A percentile compares a stretch with the other conserved stretches of the same genome.
phyloP scores from a whole-genome alignment of 2,113 vertebrate genomes.

The Mormoops blainvillei region DNA sequence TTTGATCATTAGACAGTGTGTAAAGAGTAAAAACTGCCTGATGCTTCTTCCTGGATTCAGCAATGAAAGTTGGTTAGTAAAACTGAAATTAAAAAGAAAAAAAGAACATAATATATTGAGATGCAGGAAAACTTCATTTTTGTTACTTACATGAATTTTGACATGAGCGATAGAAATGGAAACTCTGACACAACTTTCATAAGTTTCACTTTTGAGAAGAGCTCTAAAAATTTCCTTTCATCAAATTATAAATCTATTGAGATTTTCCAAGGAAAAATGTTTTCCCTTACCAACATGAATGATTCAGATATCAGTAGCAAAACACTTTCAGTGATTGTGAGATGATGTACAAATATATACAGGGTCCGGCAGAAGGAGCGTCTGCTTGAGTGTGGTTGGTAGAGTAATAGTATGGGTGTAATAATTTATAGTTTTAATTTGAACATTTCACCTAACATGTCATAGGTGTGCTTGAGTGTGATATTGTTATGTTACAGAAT shows the following conservation, averaged over 20 bases:
- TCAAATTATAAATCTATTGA: not conserved
- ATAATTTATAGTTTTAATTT: too few relatives aligned
- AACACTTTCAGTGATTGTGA: not conserved
- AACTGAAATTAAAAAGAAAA: slow-evolving; percentile 35
- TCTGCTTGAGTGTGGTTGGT: too few relatives aligned
- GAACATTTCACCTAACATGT: too few relatives aligned
- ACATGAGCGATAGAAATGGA: not conserved
- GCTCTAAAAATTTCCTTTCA: not conserved
- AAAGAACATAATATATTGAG: not conserved
- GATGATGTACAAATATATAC: not conserved
- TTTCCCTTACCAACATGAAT: not conserved
- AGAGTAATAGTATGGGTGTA: too few relatives aligned
- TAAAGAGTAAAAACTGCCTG: not conserved
- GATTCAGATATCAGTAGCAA: not conserved
- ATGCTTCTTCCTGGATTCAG: not conserved
- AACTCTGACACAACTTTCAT: not conserved
- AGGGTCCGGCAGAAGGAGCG: too few relatives aligned
- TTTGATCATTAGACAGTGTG: not conserved
- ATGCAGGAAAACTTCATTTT: not conserved
- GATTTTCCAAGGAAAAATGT: slow-evolving; percentile 2
- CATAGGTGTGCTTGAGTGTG: too few relatives aligned
- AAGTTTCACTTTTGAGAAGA: not conserved
- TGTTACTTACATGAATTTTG: not conserved
- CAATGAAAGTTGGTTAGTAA: not conserved
- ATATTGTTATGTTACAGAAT: too few relatives aligned